Percentiles rank a stretch among this genome's conserved stretches.
Conservation (phyloP, 2,113 vertebrate genomes). For the Corydoras maculifer region DNA sequence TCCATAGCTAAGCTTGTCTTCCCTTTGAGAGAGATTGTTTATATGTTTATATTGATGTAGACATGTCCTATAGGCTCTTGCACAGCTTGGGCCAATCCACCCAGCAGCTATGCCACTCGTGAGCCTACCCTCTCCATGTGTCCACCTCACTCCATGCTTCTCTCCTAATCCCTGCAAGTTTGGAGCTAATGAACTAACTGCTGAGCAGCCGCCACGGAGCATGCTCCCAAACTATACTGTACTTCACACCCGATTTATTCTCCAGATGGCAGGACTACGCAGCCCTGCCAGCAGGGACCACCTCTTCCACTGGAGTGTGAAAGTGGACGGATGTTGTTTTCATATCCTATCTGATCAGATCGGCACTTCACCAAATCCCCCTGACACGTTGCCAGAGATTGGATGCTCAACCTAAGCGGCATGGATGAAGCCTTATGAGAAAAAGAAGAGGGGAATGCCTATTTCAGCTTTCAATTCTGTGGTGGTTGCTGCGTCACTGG, state of each 20-base stretch:
- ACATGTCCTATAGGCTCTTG: conserved; percentile 60
- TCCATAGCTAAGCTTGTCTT: conserved; percentile 66
- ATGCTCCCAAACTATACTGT: conserved; percentile 99
- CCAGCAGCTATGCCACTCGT: conserved; percentile 55
- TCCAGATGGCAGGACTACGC: conserved; percentile 95
- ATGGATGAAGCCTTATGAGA: conserved; percentile 18
- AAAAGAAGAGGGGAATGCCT: conserved; percentile 13
- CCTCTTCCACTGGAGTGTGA: conserved; percentile 87
- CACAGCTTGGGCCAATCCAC: conserved; percentile 55
- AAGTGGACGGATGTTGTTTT: conserved; percentile 87
- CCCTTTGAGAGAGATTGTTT: conserved; percentile 62
- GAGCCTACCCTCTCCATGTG: conserved; percentile 66
- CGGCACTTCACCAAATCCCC: conserved; percentile 27
- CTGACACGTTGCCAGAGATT: conserved; percentile 26
- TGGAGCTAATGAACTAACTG: conserved; percentile 99
- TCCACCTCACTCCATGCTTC: conserved; percentile 65
- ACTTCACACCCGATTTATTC: conserved; percentile 99
- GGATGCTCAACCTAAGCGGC: conserved; percentile 30
- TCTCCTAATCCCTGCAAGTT: conserved; percentile 94
- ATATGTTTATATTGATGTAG: conserved; percentile 54
- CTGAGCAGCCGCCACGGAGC: conserved; percentile 93
- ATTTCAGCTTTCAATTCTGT: conserved; percentile 32
- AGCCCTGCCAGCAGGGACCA: conserved; percentile 82
- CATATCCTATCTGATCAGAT: conserved; percentile 57
- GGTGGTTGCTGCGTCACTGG: conserved; percentile 44